These are phyloP conservation scores for Callospermophilus lateralis DNA, from an alignment of 2,113 vertebrate genomes.

Conservation along the genomic window DNA sequence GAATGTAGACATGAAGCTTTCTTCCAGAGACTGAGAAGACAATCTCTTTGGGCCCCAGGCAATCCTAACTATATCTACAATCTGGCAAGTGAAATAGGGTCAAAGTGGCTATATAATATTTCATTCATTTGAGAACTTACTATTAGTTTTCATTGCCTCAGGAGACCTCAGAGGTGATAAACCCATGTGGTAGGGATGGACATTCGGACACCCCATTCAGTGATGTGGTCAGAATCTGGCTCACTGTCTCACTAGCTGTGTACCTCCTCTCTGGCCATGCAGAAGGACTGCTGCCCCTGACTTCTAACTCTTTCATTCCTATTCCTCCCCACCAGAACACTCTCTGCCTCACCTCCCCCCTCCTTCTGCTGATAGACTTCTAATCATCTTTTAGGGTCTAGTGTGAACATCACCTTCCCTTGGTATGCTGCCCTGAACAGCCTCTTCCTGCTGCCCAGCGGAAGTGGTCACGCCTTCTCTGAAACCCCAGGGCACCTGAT, in stretches of 20 bases:
- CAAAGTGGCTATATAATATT: background rate
- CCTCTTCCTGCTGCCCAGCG: background rate
- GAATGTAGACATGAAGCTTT: background rate
- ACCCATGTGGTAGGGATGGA: background rate
- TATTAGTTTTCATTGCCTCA: slow-evolving; percentile 35
- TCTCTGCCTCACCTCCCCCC: background rate
- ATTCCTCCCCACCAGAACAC: background rate
- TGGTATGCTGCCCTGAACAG: background rate
- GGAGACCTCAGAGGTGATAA: background rate
- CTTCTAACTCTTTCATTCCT: background rate
- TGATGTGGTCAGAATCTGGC: background rate
- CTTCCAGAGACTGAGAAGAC: background rate
- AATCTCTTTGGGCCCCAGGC: background rate
- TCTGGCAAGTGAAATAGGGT: background rate
- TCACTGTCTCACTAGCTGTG: background rate
- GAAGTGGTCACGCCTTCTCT: background rate
- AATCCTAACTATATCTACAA: background rate
- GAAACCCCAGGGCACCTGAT: background rate
- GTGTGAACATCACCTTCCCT: slow-evolving; percentile 13
- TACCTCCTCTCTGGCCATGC: background rate
- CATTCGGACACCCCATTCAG: background rate
- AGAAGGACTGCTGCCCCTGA: background rate
- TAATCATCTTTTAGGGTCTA: background rate
- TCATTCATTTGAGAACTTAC: slow-evolving; percentile 25
- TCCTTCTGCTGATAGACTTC: background rate